phyloP scores from a whole-genome alignment of 2,888 invertebrate species.

The Agriotes lineatus region DNA sequence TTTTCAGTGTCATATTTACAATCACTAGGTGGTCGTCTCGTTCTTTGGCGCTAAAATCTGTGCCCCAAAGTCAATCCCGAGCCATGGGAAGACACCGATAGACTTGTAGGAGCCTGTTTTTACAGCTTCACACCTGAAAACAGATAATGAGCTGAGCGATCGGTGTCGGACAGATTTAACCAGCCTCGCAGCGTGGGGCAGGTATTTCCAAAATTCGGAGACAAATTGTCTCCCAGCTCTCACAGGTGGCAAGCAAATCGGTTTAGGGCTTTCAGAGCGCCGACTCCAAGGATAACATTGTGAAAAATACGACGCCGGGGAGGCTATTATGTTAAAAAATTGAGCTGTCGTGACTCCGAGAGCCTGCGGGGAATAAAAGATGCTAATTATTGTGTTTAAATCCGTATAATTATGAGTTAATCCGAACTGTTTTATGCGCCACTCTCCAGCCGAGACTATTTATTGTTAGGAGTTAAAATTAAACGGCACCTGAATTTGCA shows the following conservation, averaged over 20 bases:
- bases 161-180: conserved; percentile 35
- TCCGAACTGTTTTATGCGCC: conserved; percentile 23
- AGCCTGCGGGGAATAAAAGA: conserved; percentile 16
- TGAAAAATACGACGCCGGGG: conserved; percentile 13
- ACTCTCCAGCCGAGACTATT: neutral
- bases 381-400: conserved; percentile 13
- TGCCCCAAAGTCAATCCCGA: neutral
- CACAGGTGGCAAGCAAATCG: conserved; percentile 30
- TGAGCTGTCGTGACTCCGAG: conserved; percentile 14
- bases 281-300: conserved; percentile 25
- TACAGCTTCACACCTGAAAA: conserved; percentile 30
- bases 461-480: conserved; percentile 25
- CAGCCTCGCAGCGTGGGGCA: conserved; percentile 30
- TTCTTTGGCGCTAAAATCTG: too few relatives aligned
- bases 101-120: conserved; percentile 38
- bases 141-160: conserved; percentile 30
- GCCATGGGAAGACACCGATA: neutral
- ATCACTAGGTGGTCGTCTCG: too few relatives aligned
- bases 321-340: conserved; percentile 19
- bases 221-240: conserved; percentile 29
- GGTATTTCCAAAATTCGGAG: conserved; percentile 37
- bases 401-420: conserved; percentile 17
- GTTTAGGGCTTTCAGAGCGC: conserved; percentile 25
- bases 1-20: too few relatives aligned
- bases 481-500: conserved; percentile 23